Base-by-base conservation (phyloP, 2,113 vertebrate species). In the Malurus melanocephalus region DNA sequence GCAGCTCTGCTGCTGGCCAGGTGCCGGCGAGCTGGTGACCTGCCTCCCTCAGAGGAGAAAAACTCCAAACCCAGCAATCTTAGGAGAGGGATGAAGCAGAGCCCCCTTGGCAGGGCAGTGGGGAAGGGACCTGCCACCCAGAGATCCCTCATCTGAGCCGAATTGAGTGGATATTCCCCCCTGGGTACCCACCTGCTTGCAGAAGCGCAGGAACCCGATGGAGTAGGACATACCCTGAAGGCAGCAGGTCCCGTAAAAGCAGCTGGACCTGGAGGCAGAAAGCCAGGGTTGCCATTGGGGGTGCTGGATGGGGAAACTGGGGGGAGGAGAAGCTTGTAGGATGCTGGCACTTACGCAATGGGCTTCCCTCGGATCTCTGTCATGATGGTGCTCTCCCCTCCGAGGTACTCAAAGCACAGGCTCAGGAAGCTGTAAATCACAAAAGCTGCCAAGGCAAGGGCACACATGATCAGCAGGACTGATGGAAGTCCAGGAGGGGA, bases 341-440 rank as follows among this genome's bases (percentile, higher is more conserved):
- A 17, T 3, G 17, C 38, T 19, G 33, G 6, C 20, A 96, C 99
- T 98, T 94, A 99, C 99, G 91, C 95, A 89, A 99, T 97, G 46
- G 98, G 98, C 86, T 99, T 99, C 66, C 99, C 99, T 87, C 99
- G 97, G 77, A 99, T 99, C 97, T 99, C 99, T 2, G 98, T 92
- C 99, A 99, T 99, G 97, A 99, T 99, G 59, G 98, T 98, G 33
- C 99, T 99, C 93, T 99, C 99, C 33, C 99, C 99, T 40, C 99
- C 99, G 0, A 99, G 98, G 93, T 99, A 99, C 96, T 99, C 99
- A 24, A 99, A 99, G 88, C 99, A 99, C 81, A 99, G 97, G 94
- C 98, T 99, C 94, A 99, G 97, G 95, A 99, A 99, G 94, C 99
- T 99, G 96, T 99, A 99, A 88, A 99, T 99, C 85, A 99, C 99